Evolutionary conservation across 2,888 invertebrate species (phyloP).

Genomic region (Oscheius myriophilus): DNA sequence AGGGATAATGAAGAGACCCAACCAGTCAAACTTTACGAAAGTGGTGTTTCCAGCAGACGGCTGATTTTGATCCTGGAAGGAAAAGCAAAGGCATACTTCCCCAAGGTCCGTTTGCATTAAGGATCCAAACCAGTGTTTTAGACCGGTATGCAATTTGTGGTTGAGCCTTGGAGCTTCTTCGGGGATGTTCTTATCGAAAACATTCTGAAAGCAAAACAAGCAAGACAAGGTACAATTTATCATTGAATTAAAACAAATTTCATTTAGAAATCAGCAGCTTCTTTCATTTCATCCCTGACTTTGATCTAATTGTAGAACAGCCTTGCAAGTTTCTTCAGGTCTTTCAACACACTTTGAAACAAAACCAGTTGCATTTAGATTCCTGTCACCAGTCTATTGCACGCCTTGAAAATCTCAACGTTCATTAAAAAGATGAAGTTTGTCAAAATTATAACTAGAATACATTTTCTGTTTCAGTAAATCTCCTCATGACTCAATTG

Average conservation of each 20-base stretch:
- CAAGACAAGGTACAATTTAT: constrained; percentile 21
- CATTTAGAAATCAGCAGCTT: constrained; percentile 5
- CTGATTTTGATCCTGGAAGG: constrained; percentile 91
- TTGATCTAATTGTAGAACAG: constrained; percentile 34
- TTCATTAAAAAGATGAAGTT: constrained; percentile 13
- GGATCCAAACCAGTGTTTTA: constrained; percentile 10
- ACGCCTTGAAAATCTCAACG: constrained; percentile 7
- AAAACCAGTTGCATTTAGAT: constrained; percentile 4
- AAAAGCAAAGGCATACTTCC: constrained; percentile 73
- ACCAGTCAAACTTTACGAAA: constrained; percentile 65
- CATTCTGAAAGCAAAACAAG: constrained; percentile 27
- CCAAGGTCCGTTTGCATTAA: constrained; percentile 25
- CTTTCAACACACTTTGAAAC: neutral
- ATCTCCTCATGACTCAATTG: too few relatives aligned
- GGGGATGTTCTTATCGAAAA: constrained; percentile 75
- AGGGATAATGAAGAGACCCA: constrained; percentile 30
- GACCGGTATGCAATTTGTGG: constrained; percentile 80
- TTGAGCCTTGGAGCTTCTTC: constrained; percentile 95
- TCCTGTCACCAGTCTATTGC: constrained; percentile 8
- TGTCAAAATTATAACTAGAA: too few relatives aligned
- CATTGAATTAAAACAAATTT: neutral
- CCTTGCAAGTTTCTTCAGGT: constrained; percentile 43
- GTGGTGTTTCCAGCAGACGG: constrained; percentile 80
- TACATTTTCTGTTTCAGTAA: too few relatives aligned
- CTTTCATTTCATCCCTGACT: constrained; percentile 39